Conservation (phyloP, 2,888 invertebrate species). For the Fragum fragum region DNA sequence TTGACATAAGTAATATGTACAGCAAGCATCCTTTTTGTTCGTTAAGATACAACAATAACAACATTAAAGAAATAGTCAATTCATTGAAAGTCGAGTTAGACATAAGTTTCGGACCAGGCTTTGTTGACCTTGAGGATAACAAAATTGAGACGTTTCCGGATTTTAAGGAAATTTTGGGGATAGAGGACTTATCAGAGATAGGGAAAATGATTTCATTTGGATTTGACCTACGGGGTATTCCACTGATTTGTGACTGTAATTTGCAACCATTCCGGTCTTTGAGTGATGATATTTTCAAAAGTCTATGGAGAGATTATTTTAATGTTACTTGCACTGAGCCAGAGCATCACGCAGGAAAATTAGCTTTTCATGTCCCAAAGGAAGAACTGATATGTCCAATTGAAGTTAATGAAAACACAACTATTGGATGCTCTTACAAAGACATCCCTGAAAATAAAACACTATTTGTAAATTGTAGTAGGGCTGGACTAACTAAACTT, state of each 20-base stretch:
- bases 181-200: constrained; percentile 30
- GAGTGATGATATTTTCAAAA: constrained; percentile 32
- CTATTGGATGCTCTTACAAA: constrained; percentile 34
- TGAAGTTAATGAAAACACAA: constrained; percentile 4
- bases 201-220: constrained; percentile 51
- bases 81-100: constrained; percentile 16
- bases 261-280: constrained; percentile 49
- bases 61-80: constrained; percentile 46
- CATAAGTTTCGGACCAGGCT: constrained; percentile 44
- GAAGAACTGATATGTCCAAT: constrained; percentile 27
- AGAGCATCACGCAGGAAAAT: background rate
- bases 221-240: constrained; percentile 45
- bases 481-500: constrained; percentile 1
- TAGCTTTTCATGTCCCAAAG: background rate
- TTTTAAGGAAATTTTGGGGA: constrained; percentile 38
- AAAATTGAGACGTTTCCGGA: constrained; percentile 42
- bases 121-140: constrained; percentile 39
- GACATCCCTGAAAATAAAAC: constrained; percentile 42
- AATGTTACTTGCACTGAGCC: constrained; percentile 51
- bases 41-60: constrained; percentile 37
- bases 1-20: constrained; percentile 47
- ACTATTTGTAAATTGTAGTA: constrained; percentile 32
- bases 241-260: constrained; percentile 53
- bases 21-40: constrained; percentile 44
- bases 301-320: constrained; percentile 46